Base-by-base conservation (phyloP, 2,888 invertebrate genomes). In the Eueremaeus valkanovi region DNA sequence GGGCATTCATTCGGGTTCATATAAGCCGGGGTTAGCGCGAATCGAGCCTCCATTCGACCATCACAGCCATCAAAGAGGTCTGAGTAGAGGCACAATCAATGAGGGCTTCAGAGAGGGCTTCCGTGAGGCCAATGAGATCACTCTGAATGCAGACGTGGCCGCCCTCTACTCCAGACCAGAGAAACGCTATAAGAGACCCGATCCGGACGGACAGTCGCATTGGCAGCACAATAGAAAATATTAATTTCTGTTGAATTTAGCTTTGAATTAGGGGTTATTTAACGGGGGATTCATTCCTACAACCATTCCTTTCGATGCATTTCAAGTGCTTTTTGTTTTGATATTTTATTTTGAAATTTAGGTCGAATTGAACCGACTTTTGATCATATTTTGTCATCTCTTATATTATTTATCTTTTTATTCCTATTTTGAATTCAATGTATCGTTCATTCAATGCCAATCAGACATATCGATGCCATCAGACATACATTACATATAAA, bases 81-180 rank as follows among this genome's bases (percentile, higher is more conserved):
- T 33, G 21, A 45, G 33, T 45, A 42, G 73, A 36, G 73, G 76
- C 5, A 29, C 76, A 9, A 73, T 76, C 40, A 76, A 75, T 55
- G 77, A 77, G 45, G 77, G 75, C 16, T 77, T 76, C 51, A 74
- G 77, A 42, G 77, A 77, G 45, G 77, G 75, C 16, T 77, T 76
- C 51, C 76, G 77, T 18, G 77, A 77, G 45, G 49, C 72, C 18
- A 73, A 77, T 66, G 77, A 77, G 36, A 73, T 77, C 18, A 77
- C 76, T 9, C 40, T 75, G 0, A 77, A 76, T 61, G 76, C 77
- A 0, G 77, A 77, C 36, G 75, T 77, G 36, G 76, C 76, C 16
- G 76, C 76, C 21, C 75, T 75, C 24, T 75, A 75, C 61, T 75
- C 75, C 33, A 13, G 75, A n/a, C 75, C 75, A 8, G 75, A 75